phyloP scores from a whole-genome alignment of 2,888 invertebrate species.

The Zaprionus bogoriensis region DNA sequence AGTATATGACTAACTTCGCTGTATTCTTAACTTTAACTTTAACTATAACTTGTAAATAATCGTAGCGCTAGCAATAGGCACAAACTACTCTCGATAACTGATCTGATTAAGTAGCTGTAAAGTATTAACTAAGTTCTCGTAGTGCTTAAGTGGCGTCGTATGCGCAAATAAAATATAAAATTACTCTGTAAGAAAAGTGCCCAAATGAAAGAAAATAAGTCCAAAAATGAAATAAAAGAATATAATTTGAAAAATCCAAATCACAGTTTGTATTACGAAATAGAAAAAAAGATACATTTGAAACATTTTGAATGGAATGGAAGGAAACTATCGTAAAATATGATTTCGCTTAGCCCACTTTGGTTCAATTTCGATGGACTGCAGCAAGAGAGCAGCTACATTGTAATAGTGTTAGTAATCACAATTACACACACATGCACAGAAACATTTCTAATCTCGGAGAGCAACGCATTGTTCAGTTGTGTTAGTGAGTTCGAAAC shows the following conservation, averaged over 20 bases:
- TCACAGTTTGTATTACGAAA: neutral
- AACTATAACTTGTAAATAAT: slow-evolving; percentile 55
- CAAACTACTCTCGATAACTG: slow-evolving; percentile 52
- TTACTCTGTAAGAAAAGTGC: slow-evolving; percentile 39
- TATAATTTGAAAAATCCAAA: neutral
- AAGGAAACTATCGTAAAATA: neutral
- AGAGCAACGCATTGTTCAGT: neutral
- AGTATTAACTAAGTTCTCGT: slow-evolving; percentile 44
- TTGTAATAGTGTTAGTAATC: slow-evolving; percentile 1
- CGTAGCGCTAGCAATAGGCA: slow-evolving; percentile 34
- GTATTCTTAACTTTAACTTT: too few species aligned
- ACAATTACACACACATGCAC: neutral
- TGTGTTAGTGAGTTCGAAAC: slow-evolving; percentile 1
- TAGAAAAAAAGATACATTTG: neutral
- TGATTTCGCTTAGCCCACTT: neutral
- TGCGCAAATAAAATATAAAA: slow-evolving; percentile 22
- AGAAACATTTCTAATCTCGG: slow-evolving; percentile 1
- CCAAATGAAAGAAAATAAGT: slow-evolving; percentile 30
- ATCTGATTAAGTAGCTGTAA: slow-evolving; percentile 45
- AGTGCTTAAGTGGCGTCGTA: slow-evolving; percentile 34
- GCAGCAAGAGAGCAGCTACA: slow-evolving; percentile 3
- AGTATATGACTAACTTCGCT: slow-evolving; percentile 49
- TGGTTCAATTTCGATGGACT: neutral
- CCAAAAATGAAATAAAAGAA: slow-evolving; percentile 28
- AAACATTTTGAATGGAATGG: too few species aligned